Conservation (phyloP, 2,797 vertebrate genomes). For the Anabas testudineus region DNA sequence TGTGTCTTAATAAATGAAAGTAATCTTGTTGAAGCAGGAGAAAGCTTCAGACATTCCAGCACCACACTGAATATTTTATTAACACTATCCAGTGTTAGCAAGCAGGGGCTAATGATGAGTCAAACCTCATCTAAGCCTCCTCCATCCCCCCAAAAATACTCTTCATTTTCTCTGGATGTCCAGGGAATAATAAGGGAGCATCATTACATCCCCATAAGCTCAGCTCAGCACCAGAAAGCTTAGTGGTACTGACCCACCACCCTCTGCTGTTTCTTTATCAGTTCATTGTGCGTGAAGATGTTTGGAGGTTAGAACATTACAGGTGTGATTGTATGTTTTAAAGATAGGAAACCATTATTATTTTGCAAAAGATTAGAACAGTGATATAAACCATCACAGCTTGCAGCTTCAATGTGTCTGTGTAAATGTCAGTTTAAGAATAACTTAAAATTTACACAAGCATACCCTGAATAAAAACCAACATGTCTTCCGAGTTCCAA, state of each 20-base stretch:
- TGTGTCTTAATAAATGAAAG: constrained; percentile 72
- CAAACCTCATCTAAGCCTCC: constrained; percentile 17
- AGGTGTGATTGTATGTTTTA: neutral
- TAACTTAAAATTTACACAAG: neutral
- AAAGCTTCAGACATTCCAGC: constrained; percentile 60
- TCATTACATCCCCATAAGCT: constrained; percentile 24
- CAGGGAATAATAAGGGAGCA: constrained; percentile 38
- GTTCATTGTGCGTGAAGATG: neutral
- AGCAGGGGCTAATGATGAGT: constrained; percentile 62
- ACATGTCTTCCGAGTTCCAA: neutral
- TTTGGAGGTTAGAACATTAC: constrained; percentile 7
- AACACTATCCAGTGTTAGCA: constrained; percentile 51
- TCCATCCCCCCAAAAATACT: constrained; percentile 31
- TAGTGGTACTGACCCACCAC: neutral
- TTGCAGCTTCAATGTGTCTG: neutral
- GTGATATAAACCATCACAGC: neutral
- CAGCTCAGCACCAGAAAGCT: neutral
- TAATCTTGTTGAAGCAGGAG: constrained; percentile 52
- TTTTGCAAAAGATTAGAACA: neutral
- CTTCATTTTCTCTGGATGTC: constrained; percentile 30
- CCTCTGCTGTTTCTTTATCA: constrained; percentile 3
- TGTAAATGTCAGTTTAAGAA: constrained; percentile 1
- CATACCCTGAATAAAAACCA: constrained; percentile 1
- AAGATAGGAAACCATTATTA: neutral
- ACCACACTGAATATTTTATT: constrained; percentile 76